Evolutionary conservation across 2,888 invertebrate genomes (phyloP).

Genomic region (Proisotoma minuta): DNA sequence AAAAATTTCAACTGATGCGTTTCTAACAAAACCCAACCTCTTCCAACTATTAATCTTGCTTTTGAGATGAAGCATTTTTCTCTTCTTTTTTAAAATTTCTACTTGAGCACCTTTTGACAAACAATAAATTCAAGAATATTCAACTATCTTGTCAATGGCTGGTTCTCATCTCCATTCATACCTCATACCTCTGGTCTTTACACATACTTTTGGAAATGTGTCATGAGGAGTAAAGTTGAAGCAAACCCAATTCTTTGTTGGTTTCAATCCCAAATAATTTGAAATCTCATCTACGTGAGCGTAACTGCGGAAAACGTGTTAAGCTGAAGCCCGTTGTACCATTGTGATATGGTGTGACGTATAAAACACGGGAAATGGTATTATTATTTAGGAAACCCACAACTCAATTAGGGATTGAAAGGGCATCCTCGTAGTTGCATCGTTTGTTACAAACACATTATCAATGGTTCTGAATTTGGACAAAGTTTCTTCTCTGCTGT

Average conservation of each 20-base stretch:
- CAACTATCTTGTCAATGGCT: background rate
- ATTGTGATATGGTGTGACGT: conserved; percentile 30
- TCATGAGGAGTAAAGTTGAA: too few species aligned
- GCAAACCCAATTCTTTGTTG: background rate
- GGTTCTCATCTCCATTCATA: background rate
- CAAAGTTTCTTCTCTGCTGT: conserved; percentile 6
- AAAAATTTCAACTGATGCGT: background rate
- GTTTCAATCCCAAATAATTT: background rate
- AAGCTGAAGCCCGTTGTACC: background rate
- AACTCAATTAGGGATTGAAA: conserved; percentile 40
- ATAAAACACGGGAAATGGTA: conserved; percentile 39
- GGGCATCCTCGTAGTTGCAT: conserved; percentile 24
- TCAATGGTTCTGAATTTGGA: conserved; percentile 11
- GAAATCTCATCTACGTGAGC: background rate
- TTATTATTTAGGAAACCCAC: conserved; percentile 39
- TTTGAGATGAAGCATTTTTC: conserved; percentile 10
- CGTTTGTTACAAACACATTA: conserved; percentile 16
- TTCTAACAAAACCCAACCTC: background rate
- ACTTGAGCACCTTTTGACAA: conserved; percentile 16
- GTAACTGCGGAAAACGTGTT: background rate
- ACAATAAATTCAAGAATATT: background rate
- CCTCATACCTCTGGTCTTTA: too few species aligned
- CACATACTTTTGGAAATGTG: background rate
- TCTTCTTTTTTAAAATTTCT: conserved; percentile 5
- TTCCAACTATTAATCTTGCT: conserved; percentile 12